These are phyloP conservation scores for Phanerotoma sp. DNA, from an alignment of 2,888 invertebrate species.

Conservation along the genomic window DNA sequence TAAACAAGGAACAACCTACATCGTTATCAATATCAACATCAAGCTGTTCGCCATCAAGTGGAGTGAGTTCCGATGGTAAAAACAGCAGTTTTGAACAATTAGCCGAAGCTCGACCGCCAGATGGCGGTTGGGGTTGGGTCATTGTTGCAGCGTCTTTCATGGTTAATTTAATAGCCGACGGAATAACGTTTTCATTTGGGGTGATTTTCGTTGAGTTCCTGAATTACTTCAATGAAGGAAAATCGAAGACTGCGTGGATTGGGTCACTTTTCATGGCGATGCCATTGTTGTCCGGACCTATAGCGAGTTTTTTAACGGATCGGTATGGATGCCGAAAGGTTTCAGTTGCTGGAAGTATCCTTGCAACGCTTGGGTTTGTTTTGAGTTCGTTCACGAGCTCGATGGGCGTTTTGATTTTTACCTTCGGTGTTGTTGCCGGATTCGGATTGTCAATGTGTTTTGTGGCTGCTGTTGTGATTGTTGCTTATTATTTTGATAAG, in stretches of 20 bases:
- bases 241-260: conserved; percentile 87
- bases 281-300: conserved; percentile 82
- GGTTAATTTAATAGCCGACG: conserved; percentile 89
- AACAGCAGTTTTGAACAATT: conserved; percentile 66
- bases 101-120: conserved; percentile 74
- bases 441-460: conserved; percentile 85
- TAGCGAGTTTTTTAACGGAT: conserved; percentile 81
- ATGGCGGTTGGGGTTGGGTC: conserved; percentile 94
- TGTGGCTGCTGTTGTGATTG: conserved; percentile 87
- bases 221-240: conserved; percentile 80
- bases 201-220: conserved; percentile 85
- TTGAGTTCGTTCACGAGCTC: conserved; percentile 75
- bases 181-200: conserved; percentile 90
- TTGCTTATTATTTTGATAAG: conserved; percentile 88
- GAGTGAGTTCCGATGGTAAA: conserved; percentile 62
- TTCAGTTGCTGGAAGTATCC: conserved; percentile 74
- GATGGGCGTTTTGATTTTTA: conserved; percentile 76
- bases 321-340: conserved; percentile 79
- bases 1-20: conserved; percentile 38
- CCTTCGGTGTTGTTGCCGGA: conserved; percentile 81
- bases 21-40: conserved; percentile 56
- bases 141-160: conserved; percentile 86
- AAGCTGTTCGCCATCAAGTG: conserved; percentile 39
- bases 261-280: conserved; percentile 90
- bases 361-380: conserved; percentile 76